Evolutionary conservation across 1,140 invertebrate genomes (phyloP).

Genomic region (Zaprionus davidi): DNA sequence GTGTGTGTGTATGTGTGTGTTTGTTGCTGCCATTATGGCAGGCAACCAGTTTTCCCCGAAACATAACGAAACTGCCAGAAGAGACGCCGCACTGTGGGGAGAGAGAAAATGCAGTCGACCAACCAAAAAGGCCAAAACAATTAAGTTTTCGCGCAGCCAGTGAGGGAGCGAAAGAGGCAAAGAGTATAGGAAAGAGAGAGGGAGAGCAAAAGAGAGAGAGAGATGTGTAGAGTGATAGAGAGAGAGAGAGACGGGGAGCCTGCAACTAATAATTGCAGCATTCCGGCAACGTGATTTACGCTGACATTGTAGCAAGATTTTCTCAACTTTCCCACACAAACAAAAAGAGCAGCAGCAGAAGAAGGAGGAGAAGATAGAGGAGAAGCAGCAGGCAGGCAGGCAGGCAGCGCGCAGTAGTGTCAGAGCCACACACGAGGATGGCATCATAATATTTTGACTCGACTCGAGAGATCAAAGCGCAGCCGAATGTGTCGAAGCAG

Average conservation of each 20-base stretch:
- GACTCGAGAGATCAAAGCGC: constrained; percentile 49
- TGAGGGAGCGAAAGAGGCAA: background rate
- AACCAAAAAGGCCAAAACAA: constrained; percentile 83
- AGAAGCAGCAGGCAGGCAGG: background rate
- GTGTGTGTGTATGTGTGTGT: constrained; percentile 32
- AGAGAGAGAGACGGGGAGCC: background rate
- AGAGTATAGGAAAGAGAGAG: too few relatives aligned
- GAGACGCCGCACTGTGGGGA: constrained; percentile 59
- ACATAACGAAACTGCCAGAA: constrained; percentile 75
- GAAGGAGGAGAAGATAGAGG: background rate
- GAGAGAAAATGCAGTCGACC: constrained; percentile 49
- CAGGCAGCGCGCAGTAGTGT: background rate
- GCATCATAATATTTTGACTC: constrained; percentile 77
- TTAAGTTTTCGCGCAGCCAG: constrained; percentile 71
- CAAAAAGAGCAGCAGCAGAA: background rate
- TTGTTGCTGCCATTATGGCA: constrained; percentile 74
- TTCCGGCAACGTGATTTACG: background rate
- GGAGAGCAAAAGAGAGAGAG: too few relatives aligned
- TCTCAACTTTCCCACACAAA: constrained; percentile 2
- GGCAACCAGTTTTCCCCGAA: constrained; percentile 80
- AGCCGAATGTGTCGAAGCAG: background rate
- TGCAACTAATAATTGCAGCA: constrained; percentile 4
- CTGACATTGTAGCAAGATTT: background rate
- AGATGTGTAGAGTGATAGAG: background rate
- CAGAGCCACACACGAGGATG: constrained; percentile 41